phyloP scores from a whole-genome alignment of 2,113 vertebrate species.

The Pongo pygmaeus region DNA sequence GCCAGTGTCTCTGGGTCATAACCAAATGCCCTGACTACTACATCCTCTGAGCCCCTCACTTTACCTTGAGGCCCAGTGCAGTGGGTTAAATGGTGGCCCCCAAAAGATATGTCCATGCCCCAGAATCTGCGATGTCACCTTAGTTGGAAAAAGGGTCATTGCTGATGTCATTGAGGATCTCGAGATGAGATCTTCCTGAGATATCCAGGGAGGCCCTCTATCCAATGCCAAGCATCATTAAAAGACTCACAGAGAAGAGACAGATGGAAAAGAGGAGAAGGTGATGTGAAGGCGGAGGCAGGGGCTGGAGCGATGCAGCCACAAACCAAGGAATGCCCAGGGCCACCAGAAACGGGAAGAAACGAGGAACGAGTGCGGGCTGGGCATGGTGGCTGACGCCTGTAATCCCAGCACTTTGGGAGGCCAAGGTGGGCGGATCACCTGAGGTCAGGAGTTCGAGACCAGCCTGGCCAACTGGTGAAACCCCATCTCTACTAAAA shows the following conservation, averaged over 20 bases:
- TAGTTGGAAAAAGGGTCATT: background rate
- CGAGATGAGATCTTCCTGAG: background rate
- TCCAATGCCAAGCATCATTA: background rate
- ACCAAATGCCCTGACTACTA: background rate
- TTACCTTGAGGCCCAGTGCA: background rate
- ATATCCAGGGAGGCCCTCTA: background rate
- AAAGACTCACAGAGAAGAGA: background rate
- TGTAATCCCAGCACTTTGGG: too few species aligned
- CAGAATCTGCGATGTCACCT: background rate
- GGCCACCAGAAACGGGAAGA: background rate
- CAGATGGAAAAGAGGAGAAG: background rate
- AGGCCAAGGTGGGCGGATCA: too few species aligned
- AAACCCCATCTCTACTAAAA: too few species aligned
- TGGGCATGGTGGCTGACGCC: too few species aligned
- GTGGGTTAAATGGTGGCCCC: background rate
- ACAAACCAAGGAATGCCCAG: background rate
- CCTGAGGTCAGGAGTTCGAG: too few species aligned
- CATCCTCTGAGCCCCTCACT: background rate
- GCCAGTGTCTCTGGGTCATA: background rate
- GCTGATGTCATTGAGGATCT: background rate
- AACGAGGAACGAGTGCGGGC: background rate
- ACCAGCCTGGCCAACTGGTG: too few species aligned
- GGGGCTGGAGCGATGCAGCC: background rate
- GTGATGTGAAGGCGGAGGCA: background rate
- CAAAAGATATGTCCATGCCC: background rate